phyloP scores from a whole-genome alignment of 2,113 vertebrate genomes.

The Coregonus clupeaformis region DNA sequence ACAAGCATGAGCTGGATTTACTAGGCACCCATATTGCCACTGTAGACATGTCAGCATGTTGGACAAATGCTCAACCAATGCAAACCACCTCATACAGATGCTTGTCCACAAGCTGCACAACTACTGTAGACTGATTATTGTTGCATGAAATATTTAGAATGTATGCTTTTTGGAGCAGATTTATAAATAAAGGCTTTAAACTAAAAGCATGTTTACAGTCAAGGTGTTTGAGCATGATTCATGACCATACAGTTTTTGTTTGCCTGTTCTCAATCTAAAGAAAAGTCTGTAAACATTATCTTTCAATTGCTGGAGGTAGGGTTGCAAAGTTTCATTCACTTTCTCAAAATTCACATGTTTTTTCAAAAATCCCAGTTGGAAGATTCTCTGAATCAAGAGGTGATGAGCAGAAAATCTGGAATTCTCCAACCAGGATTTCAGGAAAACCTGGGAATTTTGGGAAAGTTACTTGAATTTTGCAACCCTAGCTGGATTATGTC shows the following conservation, averaged over 20 bases:
- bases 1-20: conserved; percentile 1
- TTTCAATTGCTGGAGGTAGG: neutral
- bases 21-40: neutral
- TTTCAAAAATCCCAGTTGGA: too few relatives aligned
- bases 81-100: neutral
- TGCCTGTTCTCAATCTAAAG: neutral
- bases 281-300: neutral
- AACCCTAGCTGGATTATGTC: too few relatives aligned
- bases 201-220: neutral
- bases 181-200: conserved; percentile 58
- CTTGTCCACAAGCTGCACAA: conserved; percentile 15
- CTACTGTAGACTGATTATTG: conserved; percentile 6
- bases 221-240: neutral
- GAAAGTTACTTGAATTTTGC: too few relatives aligned
- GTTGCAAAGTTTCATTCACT: too few relatives aligned
- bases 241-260: too few relatives aligned
- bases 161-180: conserved; percentile 46
- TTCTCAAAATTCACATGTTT: too few relatives aligned
- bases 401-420: too few relatives aligned
- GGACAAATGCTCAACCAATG: neutral
- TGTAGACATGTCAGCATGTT: conserved; percentile 2
- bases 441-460: too few relatives aligned
- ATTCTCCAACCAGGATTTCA: too few relatives aligned
- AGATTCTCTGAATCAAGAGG: too few relatives aligned
- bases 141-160: conserved; percentile 37